Evolutionary conservation across 2,888 invertebrate species (phyloP).

Genomic region (Ennomos erosarius): DNA sequence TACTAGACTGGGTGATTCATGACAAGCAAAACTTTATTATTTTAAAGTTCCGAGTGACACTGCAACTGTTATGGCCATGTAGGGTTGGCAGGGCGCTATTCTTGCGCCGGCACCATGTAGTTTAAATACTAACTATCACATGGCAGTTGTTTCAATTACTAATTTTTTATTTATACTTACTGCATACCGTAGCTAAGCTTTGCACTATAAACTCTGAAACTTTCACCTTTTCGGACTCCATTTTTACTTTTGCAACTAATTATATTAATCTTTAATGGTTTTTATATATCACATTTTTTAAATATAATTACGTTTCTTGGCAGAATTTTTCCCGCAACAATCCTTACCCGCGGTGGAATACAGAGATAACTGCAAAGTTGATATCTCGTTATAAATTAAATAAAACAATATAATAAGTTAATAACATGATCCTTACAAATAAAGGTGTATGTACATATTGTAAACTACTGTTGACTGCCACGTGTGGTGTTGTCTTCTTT

Average conservation of each 20-base stretch:
- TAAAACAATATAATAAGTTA: slow-evolving; percentile 20
- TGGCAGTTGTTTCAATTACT: no score
- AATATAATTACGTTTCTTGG: no score
- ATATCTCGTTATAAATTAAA: slow-evolving; percentile 22
- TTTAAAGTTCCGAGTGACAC: no score
- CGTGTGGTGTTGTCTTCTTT: no score
- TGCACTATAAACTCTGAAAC: slow-evolving; percentile 59
- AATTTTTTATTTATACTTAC: slow-evolving; percentile 50
- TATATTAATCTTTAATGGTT: no score
- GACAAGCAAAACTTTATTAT: no score
- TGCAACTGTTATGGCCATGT: no score
- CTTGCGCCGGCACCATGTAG: no score
- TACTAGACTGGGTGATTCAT: no score
- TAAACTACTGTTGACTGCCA: slow-evolving; percentile 15
- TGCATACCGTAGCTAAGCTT: slow-evolving; percentile 53
- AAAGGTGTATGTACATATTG: not conserved
- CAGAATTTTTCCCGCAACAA: not conserved
- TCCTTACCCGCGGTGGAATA: slow-evolving; percentile 2
- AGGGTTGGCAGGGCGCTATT: no score
- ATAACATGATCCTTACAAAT: slow-evolving; percentile 25
- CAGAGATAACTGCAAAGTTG: slow-evolving; percentile 5
- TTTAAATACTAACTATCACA: no score
- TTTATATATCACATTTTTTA: not conserved
- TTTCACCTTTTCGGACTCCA: slow-evolving; percentile 53
- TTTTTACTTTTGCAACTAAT: slow-evolving; percentile 30